Evolutionary conservation across 2,113 vertebrate species (phyloP).

Genomic region (Sinocyclocheilus maitianheensis): DNA sequence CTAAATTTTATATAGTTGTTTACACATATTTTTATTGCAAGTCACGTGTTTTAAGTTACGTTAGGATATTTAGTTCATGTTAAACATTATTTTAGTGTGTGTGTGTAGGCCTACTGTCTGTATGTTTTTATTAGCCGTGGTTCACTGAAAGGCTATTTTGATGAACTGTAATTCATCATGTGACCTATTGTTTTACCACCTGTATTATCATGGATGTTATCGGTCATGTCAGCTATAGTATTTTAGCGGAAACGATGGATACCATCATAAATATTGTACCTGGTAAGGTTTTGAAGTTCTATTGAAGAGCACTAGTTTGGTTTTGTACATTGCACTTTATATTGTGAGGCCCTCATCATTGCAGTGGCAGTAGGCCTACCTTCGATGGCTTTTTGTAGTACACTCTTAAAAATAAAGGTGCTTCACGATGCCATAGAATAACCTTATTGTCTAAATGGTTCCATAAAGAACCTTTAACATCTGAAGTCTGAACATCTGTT

Average conservation of each 20-base stretch:
- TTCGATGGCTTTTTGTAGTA: not conserved
- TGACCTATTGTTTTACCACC: not conserved
- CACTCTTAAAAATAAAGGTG: no score
- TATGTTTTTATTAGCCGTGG: not conserved
- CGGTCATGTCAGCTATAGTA: not conserved
- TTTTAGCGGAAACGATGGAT: not conserved
- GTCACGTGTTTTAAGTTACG: not conserved
- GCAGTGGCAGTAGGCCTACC: not conserved
- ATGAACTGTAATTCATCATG: not conserved
- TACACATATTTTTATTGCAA: not conserved
- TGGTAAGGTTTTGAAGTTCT: not conserved
- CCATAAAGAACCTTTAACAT: no score
- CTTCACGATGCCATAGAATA: no score
- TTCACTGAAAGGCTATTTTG: not conserved
- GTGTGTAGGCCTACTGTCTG: not conserved
- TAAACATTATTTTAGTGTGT: not conserved
- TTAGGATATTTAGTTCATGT: not conserved
- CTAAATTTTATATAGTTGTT: not conserved
- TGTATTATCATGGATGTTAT: slow-evolving; percentile 3
- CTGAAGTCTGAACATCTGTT: no score
- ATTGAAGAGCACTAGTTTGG: not conserved
- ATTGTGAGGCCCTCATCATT: not conserved
- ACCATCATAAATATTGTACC: not conserved
- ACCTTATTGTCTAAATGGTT: no score
- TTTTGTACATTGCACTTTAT: slow-evolving; percentile 8